Percentiles rank a stretch among this genome's conserved stretches.
phyloP scores from a whole-genome alignment of 2,888 invertebrate species.

The Clanis bilineata region DNA sequence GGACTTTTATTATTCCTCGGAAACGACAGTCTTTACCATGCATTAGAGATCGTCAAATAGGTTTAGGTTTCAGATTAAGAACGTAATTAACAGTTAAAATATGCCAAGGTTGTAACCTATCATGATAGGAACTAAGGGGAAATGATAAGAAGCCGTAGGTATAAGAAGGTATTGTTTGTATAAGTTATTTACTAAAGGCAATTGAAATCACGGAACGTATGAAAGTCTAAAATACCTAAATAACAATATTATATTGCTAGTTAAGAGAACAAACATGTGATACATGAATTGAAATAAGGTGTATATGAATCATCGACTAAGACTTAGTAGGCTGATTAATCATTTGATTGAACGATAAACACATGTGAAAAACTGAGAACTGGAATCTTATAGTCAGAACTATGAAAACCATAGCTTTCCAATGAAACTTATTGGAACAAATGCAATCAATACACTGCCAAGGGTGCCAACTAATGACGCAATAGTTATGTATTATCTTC shows the following conservation, averaged over 20 bases:
- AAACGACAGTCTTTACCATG: background rate
- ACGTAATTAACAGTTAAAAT: too few species aligned
- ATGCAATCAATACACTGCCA: background rate
- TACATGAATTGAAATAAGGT: background rate
- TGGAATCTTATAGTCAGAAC: background rate
- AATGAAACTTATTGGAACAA: background rate
- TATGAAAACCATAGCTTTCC: background rate
- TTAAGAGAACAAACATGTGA: background rate
- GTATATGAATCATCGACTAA: background rate
- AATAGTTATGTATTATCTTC: constrained; percentile 18
- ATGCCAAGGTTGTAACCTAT: too few species aligned
- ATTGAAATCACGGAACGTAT: too few species aligned
- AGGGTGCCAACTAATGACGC: constrained; percentile 14
- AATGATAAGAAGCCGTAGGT: too few species aligned
- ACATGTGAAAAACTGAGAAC: background rate
- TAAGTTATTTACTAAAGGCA: too few species aligned
- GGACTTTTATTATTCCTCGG: background rate
- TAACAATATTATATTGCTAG: background rate
- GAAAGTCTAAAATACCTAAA: too few species aligned
- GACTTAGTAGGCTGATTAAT: background rate
- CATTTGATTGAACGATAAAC: background rate
- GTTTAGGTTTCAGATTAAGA: too few species aligned
- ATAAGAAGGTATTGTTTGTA: too few species aligned
- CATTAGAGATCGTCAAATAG: background rate
- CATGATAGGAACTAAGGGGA: too few species aligned